Evolutionary conservation across 2,113 vertebrate genomes (phyloP).

Genomic region (Lepisosteus osseus): DNA sequence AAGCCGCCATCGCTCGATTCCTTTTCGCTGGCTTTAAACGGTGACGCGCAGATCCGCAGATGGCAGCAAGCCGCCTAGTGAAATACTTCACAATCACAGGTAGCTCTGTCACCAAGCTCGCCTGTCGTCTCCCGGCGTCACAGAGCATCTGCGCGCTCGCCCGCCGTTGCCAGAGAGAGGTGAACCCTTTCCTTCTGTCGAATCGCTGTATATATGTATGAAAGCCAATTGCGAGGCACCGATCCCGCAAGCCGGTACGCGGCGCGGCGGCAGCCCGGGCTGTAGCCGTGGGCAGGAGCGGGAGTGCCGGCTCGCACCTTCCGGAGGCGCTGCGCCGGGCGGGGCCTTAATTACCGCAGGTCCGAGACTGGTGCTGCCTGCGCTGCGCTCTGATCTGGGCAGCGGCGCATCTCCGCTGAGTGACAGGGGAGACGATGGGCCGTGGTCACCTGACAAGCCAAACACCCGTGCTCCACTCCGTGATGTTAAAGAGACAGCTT

Average conservation of each 20-base stretch:
- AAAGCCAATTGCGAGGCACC: constrained; percentile 78
- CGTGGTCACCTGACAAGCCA: constrained; percentile 47
- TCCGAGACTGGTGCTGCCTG: constrained; percentile 58
- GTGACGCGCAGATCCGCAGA: constrained; percentile 28
- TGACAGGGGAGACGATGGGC: constrained; percentile 21
- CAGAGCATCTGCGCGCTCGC: constrained; percentile 65
- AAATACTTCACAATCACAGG: not conserved
- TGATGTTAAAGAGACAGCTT: constrained; percentile 34
- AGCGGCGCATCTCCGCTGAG: constrained; percentile 29
- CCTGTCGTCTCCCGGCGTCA: constrained; percentile 59
- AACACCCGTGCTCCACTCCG: too few species aligned
- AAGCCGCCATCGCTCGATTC: too few species aligned
- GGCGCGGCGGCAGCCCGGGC: constrained; percentile 22
- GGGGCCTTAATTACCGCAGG: constrained; percentile 66
- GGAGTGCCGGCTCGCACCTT: constrained; percentile 57
- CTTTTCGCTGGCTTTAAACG: constrained; percentile 37
- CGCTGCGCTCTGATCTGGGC: constrained; percentile 5
- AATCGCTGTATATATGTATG: constrained; percentile 75
- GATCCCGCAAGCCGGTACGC: constrained; percentile 61
- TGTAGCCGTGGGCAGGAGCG: constrained; percentile 62
- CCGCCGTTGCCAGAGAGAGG: constrained; percentile 55
- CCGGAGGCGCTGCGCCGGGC: constrained; percentile 50
- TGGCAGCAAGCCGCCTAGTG: constrained; percentile 27
- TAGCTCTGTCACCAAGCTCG: constrained; percentile 34
- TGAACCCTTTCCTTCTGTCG: constrained; percentile 61